phyloP scores from a whole-genome alignment of 2,113 vertebrate genomes.

The Tachysurus vachellii region DNA sequence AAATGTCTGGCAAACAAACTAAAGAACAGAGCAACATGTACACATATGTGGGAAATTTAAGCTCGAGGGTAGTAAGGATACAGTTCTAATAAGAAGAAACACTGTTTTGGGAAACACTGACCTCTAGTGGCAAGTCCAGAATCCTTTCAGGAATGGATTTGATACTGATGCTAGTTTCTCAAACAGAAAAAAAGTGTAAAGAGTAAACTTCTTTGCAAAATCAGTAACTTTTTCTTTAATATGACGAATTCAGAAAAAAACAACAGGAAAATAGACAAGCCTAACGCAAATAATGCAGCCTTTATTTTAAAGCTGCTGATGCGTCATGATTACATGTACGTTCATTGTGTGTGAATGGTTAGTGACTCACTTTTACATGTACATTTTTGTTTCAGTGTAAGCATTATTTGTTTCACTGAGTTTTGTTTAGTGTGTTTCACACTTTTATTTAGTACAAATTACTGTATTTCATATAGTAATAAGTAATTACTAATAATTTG shows the following conservation, averaged over 20 bases:
- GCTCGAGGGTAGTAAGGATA: too few relatives aligned
- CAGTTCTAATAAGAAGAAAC: too few relatives aligned
- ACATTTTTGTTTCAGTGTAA: neutral
- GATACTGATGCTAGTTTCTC: neutral
- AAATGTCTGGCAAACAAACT: too few relatives aligned
- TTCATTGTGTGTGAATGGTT: neutral
- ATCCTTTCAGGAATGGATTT: too few relatives aligned
- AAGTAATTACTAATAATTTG: too few relatives aligned
- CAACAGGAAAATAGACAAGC: constrained; percentile 1
- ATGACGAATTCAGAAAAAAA: neutral
- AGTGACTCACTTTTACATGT: neutral
- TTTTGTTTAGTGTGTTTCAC: too few relatives aligned
- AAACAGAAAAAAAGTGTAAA: neutral
- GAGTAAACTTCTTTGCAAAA: neutral
- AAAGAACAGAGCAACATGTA: too few relatives aligned
- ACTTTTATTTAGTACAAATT: too few relatives aligned
- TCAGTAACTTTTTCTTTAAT: neutral
- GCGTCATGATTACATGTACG: neutral
- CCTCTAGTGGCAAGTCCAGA: too few relatives aligned
- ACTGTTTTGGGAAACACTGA: too few relatives aligned
- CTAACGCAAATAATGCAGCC: neutral
- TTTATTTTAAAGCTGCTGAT: neutral
- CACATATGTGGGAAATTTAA: too few relatives aligned
- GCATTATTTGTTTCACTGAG: neutral
- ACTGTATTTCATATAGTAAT: too few relatives aligned